These are phyloP conservation scores for Heliconius charithonia DNA, from an alignment of 2,888 invertebrate genomes.

Conservation along the genomic window DNA sequence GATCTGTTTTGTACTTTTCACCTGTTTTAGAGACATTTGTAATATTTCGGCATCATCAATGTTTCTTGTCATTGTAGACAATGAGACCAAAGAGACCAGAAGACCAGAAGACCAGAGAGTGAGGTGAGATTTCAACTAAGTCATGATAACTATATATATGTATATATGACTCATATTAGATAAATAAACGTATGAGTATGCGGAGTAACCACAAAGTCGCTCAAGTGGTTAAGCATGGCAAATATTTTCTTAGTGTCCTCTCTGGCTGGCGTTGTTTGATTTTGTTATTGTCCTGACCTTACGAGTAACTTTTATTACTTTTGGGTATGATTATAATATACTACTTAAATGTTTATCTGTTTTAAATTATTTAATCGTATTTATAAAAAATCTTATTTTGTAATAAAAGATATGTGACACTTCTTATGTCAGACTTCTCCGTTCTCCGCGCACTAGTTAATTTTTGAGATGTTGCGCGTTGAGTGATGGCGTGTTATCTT, in stretches of 20 bases:
- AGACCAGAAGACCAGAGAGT: too few relatives aligned
- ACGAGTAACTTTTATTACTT: conserved; percentile 1
- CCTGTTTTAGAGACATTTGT: neutral
- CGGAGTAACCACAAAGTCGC: conserved; percentile 7
- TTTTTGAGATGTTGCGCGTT: neutral
- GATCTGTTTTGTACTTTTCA: neutral
- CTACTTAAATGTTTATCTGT: neutral
- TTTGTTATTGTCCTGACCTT: conserved; percentile 14
- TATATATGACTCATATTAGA: neutral
- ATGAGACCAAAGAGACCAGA: too few relatives aligned
- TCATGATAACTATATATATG: neutral
- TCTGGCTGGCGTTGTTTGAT: conserved; percentile 14
- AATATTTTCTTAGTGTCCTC: conserved; percentile 21
- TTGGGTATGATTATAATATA: neutral
- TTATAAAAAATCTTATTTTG: too few relatives aligned
- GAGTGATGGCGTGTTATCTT: neutral
- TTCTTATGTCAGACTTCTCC: too few relatives aligned
- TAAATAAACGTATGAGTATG: neutral
- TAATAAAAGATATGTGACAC: too few relatives aligned
- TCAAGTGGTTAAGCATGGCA: conserved; percentile 21
- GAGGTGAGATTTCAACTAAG: too few relatives aligned
- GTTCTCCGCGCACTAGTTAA: too few relatives aligned
- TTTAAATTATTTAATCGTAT: too few relatives aligned
- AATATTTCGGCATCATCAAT: too few relatives aligned
- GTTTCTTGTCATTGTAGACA: too few relatives aligned